A percentile compares a stretch with the other conserved stretches of the same genome.
Conservation (phyloP, 1,140 invertebrate genomes). For the Aphaenogaster floridana region DNA sequence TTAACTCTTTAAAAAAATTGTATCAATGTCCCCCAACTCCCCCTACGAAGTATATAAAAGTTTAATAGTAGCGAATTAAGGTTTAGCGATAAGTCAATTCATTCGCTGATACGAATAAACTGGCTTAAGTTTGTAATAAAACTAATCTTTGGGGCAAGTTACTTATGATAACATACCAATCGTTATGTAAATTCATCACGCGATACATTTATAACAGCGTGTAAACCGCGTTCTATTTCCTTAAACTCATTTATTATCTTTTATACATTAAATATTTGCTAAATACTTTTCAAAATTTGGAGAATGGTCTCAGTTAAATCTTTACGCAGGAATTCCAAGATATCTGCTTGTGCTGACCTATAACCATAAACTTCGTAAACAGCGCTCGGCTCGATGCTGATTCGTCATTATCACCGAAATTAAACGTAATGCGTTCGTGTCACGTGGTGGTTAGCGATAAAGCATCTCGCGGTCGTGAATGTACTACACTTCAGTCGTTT, state of each 20-base stretch:
- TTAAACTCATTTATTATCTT: neutral
- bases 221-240: neutral
- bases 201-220: neutral
- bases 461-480: neutral
- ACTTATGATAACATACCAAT: neutral
- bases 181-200: neutral
- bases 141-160: neutral
- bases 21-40: no score
- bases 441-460: neutral
- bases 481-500: neutral
- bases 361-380: neutral
- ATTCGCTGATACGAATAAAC: slow-evolving; percentile 28
- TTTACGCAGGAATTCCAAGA: neutral
- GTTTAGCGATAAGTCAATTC: slow-evolving; percentile 38
- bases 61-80: slow-evolving; percentile 48
- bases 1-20: no score
- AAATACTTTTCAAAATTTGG: neutral
- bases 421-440: neutral
- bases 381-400: no score
- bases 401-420: neutral
- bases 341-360: neutral
- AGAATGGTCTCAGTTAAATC: neutral
- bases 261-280: neutral
- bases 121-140: slow-evolving; percentile 37
- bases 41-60: neutral